Base-by-base conservation (phyloP, 2,797 vertebrate species). In the Amblyopsis hoosieri region DNA sequence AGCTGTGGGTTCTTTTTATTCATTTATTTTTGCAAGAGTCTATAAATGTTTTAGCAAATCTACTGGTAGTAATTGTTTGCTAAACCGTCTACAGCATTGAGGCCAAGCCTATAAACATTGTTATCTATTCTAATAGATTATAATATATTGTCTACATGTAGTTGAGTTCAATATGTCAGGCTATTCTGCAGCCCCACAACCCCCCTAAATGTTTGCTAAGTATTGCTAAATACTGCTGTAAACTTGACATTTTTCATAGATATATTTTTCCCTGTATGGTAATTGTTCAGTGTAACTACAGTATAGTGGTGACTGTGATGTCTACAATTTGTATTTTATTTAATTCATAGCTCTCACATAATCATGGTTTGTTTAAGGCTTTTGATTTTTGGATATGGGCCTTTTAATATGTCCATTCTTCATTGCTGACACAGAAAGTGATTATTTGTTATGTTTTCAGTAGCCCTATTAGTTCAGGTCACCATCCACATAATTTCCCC, bases 401-500 rank as follows among this genome's bases (percentile, higher is more conserved):
- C 57, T 81, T 84, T 80, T 80, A 89, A 88, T 85, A 77, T 82
- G 80, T 80, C 82, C 85, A 87, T 88, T 83, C 72, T 84, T 89
- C 86, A 86, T 78, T 45, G 11, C 65, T 83, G 82, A 85, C 77
- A 85, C 77, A 10, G 31, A 85, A 84, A 88, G 77, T 80, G 80
- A 88, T 80, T 88, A 85, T 89, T 88, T 91, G 82, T 88, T 86
- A 81, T 90, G 85, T 76, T 88, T 89, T 81, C 81, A 80, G 82
- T 81, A 86, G 84, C 86, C 81, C 79, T 87, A 78, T 82, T 76
- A 75, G 82, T 69, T 76, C 77, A 79, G 71, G 85, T 85, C 84
- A 71, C 73, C 79, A 56, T 80, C 84, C 73, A 69, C 85, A 80
- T 88, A 75, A 89, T 90, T 82, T 78, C 75, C 85, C 71, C 75